These are phyloP conservation scores for Propsilocerus akamusi DNA, from an alignment of 1,140 invertebrate genomes.

Conservation along the genomic window DNA sequence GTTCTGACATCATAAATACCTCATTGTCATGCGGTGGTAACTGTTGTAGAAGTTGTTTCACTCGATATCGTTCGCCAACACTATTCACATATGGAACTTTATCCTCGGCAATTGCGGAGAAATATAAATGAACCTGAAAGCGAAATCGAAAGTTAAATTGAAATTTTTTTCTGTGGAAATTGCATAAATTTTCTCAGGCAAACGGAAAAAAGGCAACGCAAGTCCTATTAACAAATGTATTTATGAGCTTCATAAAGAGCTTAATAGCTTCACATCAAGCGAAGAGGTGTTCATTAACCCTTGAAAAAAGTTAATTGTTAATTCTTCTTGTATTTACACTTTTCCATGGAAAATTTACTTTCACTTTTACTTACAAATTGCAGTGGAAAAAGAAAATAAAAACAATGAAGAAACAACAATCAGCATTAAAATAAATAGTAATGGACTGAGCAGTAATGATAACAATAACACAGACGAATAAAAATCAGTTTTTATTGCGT, in stretches of 20 bases:
- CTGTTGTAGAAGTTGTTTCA: slow-evolving; percentile 86
- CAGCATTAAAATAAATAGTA: not conserved
- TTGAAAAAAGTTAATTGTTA: not conserved
- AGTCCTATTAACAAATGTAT: too few relatives aligned
- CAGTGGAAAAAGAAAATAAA: not conserved
- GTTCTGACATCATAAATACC: too few relatives aligned
- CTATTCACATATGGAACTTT: slow-evolving; percentile 96
- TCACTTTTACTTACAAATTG: not conserved
- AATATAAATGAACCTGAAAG: slow-evolving; percentile 89
- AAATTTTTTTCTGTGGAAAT: too few relatives aligned
- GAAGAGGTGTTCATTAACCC: slow-evolving; percentile 4
- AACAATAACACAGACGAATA: slow-evolving; percentile 2
- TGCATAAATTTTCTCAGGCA: too few relatives aligned
- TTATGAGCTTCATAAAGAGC: too few relatives aligned
- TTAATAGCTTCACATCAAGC: too few relatives aligned
- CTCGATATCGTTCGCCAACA: slow-evolving; percentile 84
- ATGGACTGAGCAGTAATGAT: not conserved
- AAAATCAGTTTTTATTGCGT: slow-evolving; percentile 4
- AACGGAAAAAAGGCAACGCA: too few relatives aligned
- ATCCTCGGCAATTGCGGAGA: slow-evolving; percentile 84
- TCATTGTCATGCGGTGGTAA: slow-evolving; percentile 94
- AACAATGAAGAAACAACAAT: not conserved
- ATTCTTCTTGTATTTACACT: too few relatives aligned
- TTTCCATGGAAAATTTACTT: too few relatives aligned
- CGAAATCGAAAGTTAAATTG: not conserved